Conservation (phyloP, 2,113 vertebrate genomes). For the Balaenoptera acutorostrata region DNA sequence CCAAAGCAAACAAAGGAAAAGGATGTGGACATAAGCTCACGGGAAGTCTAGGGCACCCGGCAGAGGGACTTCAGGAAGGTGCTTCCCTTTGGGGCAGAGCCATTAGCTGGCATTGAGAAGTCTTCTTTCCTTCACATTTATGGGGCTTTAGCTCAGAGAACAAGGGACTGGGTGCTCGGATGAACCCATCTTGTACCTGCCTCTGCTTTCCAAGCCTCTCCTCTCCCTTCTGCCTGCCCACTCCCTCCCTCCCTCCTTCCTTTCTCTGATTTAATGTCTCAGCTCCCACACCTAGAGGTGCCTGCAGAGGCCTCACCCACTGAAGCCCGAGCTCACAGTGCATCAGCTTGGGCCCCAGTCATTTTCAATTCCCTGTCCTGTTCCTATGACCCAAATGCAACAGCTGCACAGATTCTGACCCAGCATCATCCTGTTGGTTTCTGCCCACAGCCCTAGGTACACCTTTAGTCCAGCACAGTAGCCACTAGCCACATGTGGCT, state of each 20-base stretch:
- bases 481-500: not conserved
- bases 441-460: not conserved
- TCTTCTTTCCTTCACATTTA: conserved; percentile 27
- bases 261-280: conserved; percentile 44
- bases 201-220: conserved; percentile 3
- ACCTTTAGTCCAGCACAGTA: not conserved
- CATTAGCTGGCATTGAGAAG: not conserved
- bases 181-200: conserved; percentile 35
- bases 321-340: not conserved
- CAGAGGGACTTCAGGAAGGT: not conserved
- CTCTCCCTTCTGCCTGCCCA: conserved; percentile 6
- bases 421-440: not conserved
- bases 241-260: not conserved
- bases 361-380: not conserved
- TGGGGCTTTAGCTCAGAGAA: not conserved
- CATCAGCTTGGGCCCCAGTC: not conserved
- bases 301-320: not conserved
- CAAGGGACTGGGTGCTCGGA: conserved; percentile 16
- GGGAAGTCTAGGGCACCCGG: not conserved
- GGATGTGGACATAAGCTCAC: not conserved
- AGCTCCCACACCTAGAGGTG: conserved; percentile 51
- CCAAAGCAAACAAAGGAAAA: conserved; percentile 63
- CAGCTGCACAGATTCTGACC: not conserved
- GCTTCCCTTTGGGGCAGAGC: not conserved
- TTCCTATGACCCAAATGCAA: conserved; percentile 27